phyloP scores from a whole-genome alignment of 2,797 vertebrate genomes.

The Falco biarmicus region DNA sequence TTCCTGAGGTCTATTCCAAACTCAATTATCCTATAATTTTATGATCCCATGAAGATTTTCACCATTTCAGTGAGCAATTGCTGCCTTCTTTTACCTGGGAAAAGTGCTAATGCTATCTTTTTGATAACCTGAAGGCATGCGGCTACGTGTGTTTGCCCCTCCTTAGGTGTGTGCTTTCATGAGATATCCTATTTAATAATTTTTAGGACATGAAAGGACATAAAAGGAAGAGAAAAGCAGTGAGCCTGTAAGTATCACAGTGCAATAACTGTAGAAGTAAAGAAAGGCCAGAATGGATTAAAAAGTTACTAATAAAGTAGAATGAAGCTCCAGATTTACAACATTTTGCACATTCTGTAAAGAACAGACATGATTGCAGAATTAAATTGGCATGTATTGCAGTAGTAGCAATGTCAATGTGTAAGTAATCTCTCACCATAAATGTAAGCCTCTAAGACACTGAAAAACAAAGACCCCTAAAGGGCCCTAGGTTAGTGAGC shows the following conservation, averaged over 20 bases:
- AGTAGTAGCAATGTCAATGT: not conserved
- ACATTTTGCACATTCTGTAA: not conserved
- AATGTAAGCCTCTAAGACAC: fast-evolving
- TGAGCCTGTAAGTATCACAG: not conserved
- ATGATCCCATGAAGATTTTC: not conserved
- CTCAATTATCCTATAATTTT: not conserved
- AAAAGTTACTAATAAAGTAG: not conserved
- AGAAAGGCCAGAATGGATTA: not conserved
- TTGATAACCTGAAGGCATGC: not conserved
- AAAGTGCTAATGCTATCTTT: not conserved
- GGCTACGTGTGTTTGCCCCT: not conserved
- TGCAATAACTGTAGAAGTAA: not conserved
- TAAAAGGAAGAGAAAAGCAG: not conserved
- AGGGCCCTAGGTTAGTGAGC: not conserved
- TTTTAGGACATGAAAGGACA: not conserved
- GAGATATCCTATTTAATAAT: not conserved
- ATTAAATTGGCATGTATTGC: not conserved
- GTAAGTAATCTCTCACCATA: not conserved
- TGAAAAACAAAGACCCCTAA: not conserved
- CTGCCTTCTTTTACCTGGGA: not conserved
- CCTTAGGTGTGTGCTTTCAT: not conserved
- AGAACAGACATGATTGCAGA: not conserved
- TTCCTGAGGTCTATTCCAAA: not conserved
- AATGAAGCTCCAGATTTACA: not conserved
- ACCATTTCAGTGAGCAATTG: not conserved